Base-by-base conservation (phyloP, 2,797 vertebrate species). In the Masticophis lateralis region DNA sequence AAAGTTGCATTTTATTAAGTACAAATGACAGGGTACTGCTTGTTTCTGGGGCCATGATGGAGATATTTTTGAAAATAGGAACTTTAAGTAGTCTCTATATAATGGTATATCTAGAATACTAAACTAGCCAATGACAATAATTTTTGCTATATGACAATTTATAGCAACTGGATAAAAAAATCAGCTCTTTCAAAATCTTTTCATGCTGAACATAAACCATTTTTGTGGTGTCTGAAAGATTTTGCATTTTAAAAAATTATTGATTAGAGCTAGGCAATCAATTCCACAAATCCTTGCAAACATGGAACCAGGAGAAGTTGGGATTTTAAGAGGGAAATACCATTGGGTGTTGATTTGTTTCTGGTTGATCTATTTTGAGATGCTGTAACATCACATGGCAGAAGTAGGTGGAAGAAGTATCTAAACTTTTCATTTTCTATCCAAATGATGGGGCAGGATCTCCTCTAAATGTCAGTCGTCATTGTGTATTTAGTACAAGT, bases 401-500 rank as follows among this genome's bases (percentile, higher is more conserved):
- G 12, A 87, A 32, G 4, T 87, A 9, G 56, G 79, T 51, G 25
- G 91, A 94, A 66, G 43, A 83, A 92, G 47, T 18, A 91, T 86
- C 43, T 88, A 93, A 11, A 89, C 92, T 93, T 51, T 94, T 63
- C 4, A 92, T 60, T 94, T 95, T 32, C 56, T 93, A 91, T 93
- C 93, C 61, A 57, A 95, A 66, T 92, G 79, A 92, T 88, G 57
- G 43, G 63, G 37, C 89, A 47, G 1, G 20, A 53, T 93, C 56
- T 93, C 57, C 89, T 94, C 94, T 96, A 94, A 95, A 95, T 93
- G 94, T 94, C 83, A 96, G 95, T 94, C 88, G 93, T 95, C 61
- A 79, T 37, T 91, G 60, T 95, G 79, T 95, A 91, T 94, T 91
- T 94, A 94, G 94, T 96, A 94, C 53, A 66, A 90, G 92, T 95